phyloP scores from a whole-genome alignment of 2,888 invertebrate species.

The Drosophila niveifrons region DNA sequence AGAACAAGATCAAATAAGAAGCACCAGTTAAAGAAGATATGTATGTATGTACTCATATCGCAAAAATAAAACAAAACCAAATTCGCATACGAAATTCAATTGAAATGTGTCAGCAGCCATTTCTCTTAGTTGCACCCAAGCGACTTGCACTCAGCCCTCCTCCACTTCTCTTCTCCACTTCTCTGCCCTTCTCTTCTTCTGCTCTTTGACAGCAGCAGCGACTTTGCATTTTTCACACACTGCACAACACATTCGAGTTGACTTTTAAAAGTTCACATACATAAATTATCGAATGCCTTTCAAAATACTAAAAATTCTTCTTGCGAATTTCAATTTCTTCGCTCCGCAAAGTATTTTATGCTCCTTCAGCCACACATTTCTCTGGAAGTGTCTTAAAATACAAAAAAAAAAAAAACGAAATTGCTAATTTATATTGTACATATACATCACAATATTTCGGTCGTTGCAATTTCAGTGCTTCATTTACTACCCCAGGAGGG shows the following conservation, averaged over 20 bases:
- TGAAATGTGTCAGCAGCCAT: constrained; percentile 74
- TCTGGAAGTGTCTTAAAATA: neutral
- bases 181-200: neutral
- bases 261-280: constrained; percentile 13
- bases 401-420: neutral
- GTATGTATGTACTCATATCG: too few relatives aligned
- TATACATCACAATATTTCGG: neutral
- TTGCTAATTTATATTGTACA: neutral
- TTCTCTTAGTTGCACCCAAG: constrained; percentile 48
- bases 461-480: neutral
- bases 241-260: constrained; percentile 11
- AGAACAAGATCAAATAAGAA: constrained; percentile 4
- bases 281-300: neutral
- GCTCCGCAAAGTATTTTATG: constrained; percentile 6
- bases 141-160: constrained; percentile 31
- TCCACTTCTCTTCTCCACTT: neutral
- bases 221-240: constrained; percentile 25
- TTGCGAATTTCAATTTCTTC: neutral
- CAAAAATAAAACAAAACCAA: neutral
- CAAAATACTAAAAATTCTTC: neutral
- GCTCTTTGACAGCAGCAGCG: constrained; percentile 43
- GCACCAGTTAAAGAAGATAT: constrained; percentile 6
- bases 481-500: constrained; percentile 7
- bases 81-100: constrained; percentile 63
- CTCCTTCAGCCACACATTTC: neutral